Percentiles rank a stretch among this genome's conserved stretches.
These are phyloP conservation scores for Gibbula magus DNA, from an alignment of 2,888 invertebrate genomes.

Conservation along the genomic window DNA sequence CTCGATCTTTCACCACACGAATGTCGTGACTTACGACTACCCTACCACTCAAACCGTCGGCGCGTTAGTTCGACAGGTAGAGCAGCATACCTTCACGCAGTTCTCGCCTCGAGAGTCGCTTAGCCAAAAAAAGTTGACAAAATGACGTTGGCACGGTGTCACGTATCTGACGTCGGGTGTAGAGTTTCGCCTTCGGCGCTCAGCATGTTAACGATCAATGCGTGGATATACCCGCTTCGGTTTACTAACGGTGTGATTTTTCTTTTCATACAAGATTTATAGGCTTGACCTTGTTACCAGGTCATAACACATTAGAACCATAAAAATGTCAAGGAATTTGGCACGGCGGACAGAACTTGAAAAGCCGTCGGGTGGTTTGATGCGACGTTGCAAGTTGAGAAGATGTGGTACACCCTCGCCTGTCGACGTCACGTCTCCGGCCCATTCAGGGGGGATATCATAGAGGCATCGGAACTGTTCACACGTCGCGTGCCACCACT, in stretches of 20 bases:
- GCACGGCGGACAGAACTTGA: background rate
- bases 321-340: conserved; percentile 25
- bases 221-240: background rate
- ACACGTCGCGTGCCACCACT: conserved; percentile 15
- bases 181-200: background rate
- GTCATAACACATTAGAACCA: conserved; percentile 19
- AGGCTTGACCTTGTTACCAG: background rate
- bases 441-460: background rate
- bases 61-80: too few relatives aligned
- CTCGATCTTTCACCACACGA: too few relatives aligned
- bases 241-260: conserved; percentile 13
- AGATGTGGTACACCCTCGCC: background rate
- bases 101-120: too few relatives aligned
- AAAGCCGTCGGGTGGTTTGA: background rate
- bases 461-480: background rate
- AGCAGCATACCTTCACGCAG: too few relatives aligned
- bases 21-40: too few relatives aligned
- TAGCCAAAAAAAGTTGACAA: background rate
- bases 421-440: background rate
- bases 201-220: background rate
- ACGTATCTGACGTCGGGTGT: background rate
- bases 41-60: too few relatives aligned
- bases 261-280: conserved; percentile 22
- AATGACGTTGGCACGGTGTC: background rate
- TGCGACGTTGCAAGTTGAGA: background rate